Conservation (phyloP, 2,797 vertebrate species). For the Sebastes miniatus region DNA sequence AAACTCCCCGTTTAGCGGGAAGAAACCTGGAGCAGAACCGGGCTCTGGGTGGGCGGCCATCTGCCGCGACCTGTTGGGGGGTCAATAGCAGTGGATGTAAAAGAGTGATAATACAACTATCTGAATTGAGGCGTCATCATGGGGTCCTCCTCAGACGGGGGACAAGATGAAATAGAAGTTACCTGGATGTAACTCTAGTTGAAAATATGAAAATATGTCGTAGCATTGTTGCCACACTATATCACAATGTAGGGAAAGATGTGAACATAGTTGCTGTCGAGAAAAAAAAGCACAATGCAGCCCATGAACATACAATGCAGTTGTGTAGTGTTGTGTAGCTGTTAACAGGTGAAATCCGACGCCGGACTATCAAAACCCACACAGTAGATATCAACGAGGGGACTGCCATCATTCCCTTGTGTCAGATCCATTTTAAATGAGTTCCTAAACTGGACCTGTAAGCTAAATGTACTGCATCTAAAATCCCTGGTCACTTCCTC, state of each 20-base stretch:
- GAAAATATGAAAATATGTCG: background rate
- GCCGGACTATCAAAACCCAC: background rate
- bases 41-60: no score
- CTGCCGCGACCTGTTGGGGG: rapidly evolving
- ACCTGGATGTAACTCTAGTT: background rate
- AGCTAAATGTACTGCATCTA: background rate
- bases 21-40: no score
- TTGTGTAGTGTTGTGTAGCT: background rate
- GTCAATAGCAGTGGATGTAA: no score
- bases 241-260: background rate
- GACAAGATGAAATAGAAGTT: background rate
- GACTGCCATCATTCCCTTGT: background rate
- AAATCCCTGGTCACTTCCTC: background rate
- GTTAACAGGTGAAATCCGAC: background rate
- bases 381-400: background rate
- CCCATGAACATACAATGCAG: no score
- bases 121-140: no score
- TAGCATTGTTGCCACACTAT: background rate
- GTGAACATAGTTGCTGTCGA: background rate
- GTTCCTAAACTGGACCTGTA: background rate
- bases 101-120: no score
- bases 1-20: no score
- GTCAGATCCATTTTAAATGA: background rate
- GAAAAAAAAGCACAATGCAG: background rate
- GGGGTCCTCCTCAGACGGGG: no score